These are phyloP conservation scores for Colostygia pectinataria DNA, from an alignment of 2,888 invertebrate genomes.

Conservation along the genomic window DNA sequence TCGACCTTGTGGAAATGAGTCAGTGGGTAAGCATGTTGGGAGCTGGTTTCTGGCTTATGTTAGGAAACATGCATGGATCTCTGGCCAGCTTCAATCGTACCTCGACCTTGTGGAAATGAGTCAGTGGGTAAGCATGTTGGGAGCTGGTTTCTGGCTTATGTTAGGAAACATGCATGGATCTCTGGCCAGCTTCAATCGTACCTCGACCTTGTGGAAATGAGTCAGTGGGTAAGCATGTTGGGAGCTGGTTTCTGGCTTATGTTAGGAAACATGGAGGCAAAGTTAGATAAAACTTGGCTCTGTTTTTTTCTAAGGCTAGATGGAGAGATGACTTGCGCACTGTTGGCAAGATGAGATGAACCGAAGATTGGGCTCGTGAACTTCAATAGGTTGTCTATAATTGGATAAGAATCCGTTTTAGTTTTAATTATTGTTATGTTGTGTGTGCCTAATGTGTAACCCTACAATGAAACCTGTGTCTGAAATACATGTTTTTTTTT, in stretches of 20 bases:
- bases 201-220: slow-evolving; percentile 61
- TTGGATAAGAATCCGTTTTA: no score
- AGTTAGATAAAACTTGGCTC: no score
- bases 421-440: no score
- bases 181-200: slow-evolving; percentile 56
- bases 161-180: slow-evolving; percentile 22
- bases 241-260: neutral
- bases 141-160: neutral
- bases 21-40: slow-evolving; percentile 30
- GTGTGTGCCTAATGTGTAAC: no score
- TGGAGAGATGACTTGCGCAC: no score
- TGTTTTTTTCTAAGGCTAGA: no score
- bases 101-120: slow-evolving; percentile 61
- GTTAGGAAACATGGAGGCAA: slow-evolving; percentile 20
- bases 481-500: no score
- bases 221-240: slow-evolving; percentile 37
- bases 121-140: slow-evolving; percentile 35
- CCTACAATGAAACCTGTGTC: no score
- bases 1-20: slow-evolving; percentile 63
- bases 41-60: neutral
- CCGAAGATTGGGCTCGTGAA: no score
- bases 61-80: slow-evolving; percentile 28
- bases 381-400: no score
- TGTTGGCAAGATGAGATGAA: no score
- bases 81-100: slow-evolving; percentile 56